A percentile compares a stretch with the other conserved stretches of the same genome.
These are phyloP conservation scores for Mus spretus DNA, from an alignment of 2,797 vertebrate species.

Conservation along the genomic window DNA sequence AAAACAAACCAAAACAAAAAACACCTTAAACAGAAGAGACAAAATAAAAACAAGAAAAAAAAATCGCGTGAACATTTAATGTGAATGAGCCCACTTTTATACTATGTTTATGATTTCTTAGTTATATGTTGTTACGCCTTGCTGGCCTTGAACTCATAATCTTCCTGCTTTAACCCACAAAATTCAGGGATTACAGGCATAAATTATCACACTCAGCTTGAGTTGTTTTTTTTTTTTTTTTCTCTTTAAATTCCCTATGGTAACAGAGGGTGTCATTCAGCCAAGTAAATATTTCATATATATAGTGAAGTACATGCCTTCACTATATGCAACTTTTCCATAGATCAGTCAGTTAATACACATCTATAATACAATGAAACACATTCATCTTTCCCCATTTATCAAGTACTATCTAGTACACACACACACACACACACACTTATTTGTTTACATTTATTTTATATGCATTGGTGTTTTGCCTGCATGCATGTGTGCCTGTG, in stretches of 20 bases:
- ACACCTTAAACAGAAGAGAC: background rate
- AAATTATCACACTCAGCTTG: background rate
- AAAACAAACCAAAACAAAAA: background rate
- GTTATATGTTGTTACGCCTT: background rate
- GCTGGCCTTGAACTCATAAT: background rate
- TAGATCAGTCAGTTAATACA: slow-evolving; percentile 1
- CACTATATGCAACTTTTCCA: background rate
- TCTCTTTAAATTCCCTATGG: slow-evolving; percentile 17
- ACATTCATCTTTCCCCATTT: background rate
- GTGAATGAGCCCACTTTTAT: background rate
- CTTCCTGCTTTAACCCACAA: background rate
- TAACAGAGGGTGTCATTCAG: background rate
- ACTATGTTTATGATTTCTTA: slow-evolving; percentile 25
- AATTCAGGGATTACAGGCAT: background rate
- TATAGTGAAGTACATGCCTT: background rate
- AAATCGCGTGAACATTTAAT: background rate
- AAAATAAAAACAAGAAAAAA: background rate
- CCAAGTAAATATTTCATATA: background rate
- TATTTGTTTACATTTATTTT: background rate
- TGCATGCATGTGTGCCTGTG: background rate
- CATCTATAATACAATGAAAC: background rate
- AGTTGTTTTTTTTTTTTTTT: background rate
- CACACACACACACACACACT: too few species aligned
- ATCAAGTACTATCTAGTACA: background rate
- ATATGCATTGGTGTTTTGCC: background rate